A percentile compares a stretch with the other conserved stretches of the same genome.
These are phyloP conservation scores for Phasianus colchicus DNA, from an alignment of 2,113 vertebrate genomes.

Conservation along the genomic window DNA sequence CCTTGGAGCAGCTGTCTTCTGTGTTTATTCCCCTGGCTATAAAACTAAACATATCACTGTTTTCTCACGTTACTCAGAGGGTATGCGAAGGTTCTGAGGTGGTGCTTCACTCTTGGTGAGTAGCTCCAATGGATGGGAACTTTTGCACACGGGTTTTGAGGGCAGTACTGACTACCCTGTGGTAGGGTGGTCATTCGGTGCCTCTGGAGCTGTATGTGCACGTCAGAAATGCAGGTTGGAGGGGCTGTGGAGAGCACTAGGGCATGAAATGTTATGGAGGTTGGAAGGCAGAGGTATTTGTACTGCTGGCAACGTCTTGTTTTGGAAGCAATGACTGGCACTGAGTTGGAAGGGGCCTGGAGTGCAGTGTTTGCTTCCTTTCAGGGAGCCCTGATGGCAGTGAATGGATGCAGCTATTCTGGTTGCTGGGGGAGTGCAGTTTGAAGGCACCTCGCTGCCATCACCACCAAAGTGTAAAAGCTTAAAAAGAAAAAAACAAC, in stretches of 20 bases:
- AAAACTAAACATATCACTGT: fast-evolving
- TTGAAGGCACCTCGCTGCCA: neutral
- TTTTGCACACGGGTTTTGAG: neutral
- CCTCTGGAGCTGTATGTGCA: neutral
- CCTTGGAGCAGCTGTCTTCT: fast-evolving
- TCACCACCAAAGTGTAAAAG: neutral
- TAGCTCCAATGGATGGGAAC: neutral
- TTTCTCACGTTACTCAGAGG: neutral
- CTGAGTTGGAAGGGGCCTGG: neutral
- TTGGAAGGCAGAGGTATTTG: neutral
- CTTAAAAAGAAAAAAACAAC: neutral
- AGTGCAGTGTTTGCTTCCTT: neutral
- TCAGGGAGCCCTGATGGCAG: neutral
- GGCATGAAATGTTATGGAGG: neutral
- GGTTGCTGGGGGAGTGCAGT: neutral
- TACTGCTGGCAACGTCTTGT: neutral
- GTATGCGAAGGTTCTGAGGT: neutral
- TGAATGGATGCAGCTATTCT: neutral
- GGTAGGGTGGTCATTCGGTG: neutral
- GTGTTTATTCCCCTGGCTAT: no score
- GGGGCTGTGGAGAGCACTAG: neutral
- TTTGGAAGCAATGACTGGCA: neutral
- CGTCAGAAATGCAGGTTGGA: neutral
- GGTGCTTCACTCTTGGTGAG: neutral
- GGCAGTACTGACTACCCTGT: neutral